Base-by-base conservation (phyloP, 37 sponge, comb jelly and placozoan genomes). In the Diacarnus erythraeanus region DNA sequence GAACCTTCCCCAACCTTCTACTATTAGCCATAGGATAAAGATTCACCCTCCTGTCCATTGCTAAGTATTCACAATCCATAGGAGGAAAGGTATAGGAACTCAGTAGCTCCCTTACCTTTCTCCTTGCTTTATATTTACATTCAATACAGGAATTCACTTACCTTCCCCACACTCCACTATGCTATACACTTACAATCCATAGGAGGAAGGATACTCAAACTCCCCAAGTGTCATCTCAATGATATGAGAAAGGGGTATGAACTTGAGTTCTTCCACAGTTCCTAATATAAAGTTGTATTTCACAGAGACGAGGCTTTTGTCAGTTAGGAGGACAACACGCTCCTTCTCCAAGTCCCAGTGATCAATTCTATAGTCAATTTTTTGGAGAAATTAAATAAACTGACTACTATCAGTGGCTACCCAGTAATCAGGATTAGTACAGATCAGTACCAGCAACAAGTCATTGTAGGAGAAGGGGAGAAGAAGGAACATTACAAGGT, bases 341-440 rank as follows among this genome's bases (percentile, higher is more conserved):
- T 93, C 94, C 69, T 82, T 82, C 66, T 86, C 94, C 27, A 88
- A 43, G 54, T 93, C 94, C 94, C 94, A 93, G 84, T 93, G 94
- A 64, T 93, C 94, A n/a, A 93, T 63, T 41, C 94, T 93, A 38
- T 2, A 69, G 33, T 93, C 94, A n/a, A 93, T 63, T 41, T 91
- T 93, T 38, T 2, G 59, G 33, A 41, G 30, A 38, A 42, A 75
- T 23, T 41, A 40, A 26, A 40, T n/a, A 42, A 12, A 2, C 35
- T 68, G 18, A 12, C 6, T 15, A 47, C 12, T 15, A 47, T 47
- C 51, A 47, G 51, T 47, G 51, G 12, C 12, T 47, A 12, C n/a
- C n/a, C n/a, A n/a, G n/a, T n/a, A n/a, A n/a, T n/a, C n/a, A n/a
- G n/a, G n/a, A n/a, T n/a, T n/a, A n/a, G n/a, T n/a, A n/a, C n/a